phyloP scores from a whole-genome alignment of 2,888 invertebrate species.

The Rhamphomyia laevipes region DNA sequence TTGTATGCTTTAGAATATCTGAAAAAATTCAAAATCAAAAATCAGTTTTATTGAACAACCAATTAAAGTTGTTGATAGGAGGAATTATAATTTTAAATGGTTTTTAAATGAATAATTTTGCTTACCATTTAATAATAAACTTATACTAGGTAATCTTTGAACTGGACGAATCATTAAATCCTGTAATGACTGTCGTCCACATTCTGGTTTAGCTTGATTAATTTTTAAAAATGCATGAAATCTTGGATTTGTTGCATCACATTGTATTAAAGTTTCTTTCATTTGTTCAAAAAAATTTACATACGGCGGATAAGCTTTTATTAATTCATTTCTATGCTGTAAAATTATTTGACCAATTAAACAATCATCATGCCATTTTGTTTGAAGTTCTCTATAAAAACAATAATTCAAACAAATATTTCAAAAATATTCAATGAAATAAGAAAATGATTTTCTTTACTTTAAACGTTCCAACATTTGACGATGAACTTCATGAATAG shows the following conservation, averaged over 20 bases:
- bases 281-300: constrained; percentile 97
- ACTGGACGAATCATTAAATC: constrained; percentile 96
- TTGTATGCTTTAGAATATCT: constrained; percentile 90
- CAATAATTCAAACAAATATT: not conserved
- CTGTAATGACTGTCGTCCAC: constrained; percentile 88
- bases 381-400: constrained; percentile 26
- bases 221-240: constrained; percentile 98
- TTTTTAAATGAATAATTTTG: constrained; percentile 8
- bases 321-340: constrained; percentile 74
- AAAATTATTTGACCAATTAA: constrained; percentile 80
- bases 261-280: constrained; percentile 82
- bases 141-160: constrained; percentile 92
- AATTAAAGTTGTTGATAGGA: no score
- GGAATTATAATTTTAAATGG: not conserved
- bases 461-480: constrained; percentile 50
- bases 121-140: constrained; percentile 82
- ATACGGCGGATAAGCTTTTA: constrained; percentile 94
- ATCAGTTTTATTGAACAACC: not conserved
- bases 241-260: constrained; percentile 85
- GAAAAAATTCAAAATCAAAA: constrained; percentile 23
- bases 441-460: constrained; percentile 18
- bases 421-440: not conserved
- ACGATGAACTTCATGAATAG: constrained; percentile 87
- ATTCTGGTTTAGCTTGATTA: constrained; percentile 86
- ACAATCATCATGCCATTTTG: constrained; percentile 79